Conservation (phyloP, 2,797 vertebrate species). For the Chromis chromis region DNA sequence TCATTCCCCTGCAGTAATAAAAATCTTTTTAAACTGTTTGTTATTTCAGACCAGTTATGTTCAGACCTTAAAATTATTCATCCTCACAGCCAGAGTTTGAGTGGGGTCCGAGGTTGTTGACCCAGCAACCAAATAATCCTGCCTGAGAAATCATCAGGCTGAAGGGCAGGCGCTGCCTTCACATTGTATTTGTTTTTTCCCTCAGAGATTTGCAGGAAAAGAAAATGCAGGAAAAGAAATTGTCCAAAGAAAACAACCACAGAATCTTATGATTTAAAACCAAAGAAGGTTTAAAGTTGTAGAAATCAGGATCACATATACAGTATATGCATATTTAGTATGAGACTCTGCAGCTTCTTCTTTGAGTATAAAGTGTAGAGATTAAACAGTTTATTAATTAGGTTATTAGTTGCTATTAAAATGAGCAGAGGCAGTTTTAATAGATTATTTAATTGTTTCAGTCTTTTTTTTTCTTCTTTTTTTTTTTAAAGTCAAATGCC, state of each 20-base stretch:
- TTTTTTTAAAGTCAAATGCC: too few species aligned
- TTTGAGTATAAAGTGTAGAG: neutral
- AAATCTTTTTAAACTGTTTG: conserved; percentile 1
- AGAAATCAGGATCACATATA: neutral
- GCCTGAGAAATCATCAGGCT: conserved; percentile 7
- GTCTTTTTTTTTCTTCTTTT: too few species aligned
- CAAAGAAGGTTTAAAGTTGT: too few species aligned
- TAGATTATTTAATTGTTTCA: too few species aligned
- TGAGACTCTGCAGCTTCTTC: neutral
- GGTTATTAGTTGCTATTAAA: too few species aligned
- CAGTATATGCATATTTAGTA: neutral
- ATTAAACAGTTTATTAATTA: too few species aligned
- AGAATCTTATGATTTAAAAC: too few species aligned
- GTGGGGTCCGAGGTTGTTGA: conserved; percentile 4
- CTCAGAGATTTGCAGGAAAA: conserved; percentile 8
- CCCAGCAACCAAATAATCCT: neutral
- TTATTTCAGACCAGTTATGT: conserved; percentile 14
- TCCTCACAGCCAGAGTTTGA: conserved; percentile 7
- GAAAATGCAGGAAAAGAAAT: neutral
- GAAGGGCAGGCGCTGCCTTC: neutral
- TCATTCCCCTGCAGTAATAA: neutral
- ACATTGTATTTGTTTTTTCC: neutral
- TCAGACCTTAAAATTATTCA: conserved; percentile 12
- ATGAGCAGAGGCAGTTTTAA: too few species aligned
- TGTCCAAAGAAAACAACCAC: neutral